These are phyloP conservation scores for Speoplatyrhinus poulsoni DNA, from an alignment of 2,113 vertebrate genomes.

Conservation along the genomic window DNA sequence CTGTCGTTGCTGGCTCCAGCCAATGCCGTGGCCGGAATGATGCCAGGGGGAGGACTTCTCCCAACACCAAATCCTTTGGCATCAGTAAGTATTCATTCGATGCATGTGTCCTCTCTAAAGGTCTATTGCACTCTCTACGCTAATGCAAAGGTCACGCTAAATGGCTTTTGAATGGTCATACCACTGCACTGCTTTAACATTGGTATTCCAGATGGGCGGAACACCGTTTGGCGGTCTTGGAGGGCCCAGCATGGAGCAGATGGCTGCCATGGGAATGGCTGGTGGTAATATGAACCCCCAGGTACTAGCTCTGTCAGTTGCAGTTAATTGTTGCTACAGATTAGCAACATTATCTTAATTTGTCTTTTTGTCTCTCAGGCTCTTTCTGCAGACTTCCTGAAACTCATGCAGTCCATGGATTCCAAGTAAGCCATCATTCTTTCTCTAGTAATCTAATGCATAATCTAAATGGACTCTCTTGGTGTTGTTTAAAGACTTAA, in stretches of 20 bases:
- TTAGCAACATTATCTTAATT: background rate
- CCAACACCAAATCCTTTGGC: conserved; percentile 95
- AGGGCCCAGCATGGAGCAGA: conserved; percentile 90
- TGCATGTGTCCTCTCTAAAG: background rate
- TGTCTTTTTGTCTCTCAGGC: conserved; percentile 69
- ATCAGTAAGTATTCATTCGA: conserved; percentile 71
- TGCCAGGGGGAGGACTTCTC: conserved; percentile 98
- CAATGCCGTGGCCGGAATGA: conserved; percentile 98
- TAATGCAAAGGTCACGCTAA: background rate
- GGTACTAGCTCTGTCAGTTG: conserved; percentile 63
- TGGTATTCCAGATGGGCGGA: conserved; percentile 86
- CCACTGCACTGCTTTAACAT: no score
- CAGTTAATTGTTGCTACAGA: background rate
- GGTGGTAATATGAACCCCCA: conserved; percentile 93
- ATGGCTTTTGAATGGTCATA: background rate
- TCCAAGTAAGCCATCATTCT: conserved; percentile 87
- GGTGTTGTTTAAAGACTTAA: no score
- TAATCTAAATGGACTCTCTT: background rate
- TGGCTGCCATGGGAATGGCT: conserved; percentile 93
- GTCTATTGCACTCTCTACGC: background rate
- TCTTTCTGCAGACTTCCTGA: conserved; percentile 93
- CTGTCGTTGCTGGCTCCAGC: conserved; percentile 98
- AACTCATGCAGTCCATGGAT: conserved; percentile 98
- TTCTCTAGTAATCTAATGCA: background rate
- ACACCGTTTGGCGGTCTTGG: conserved; percentile 89